Evolutionary conservation across 1,140 invertebrate species (phyloP).

Genomic region (Ceratina australensis): DNA sequence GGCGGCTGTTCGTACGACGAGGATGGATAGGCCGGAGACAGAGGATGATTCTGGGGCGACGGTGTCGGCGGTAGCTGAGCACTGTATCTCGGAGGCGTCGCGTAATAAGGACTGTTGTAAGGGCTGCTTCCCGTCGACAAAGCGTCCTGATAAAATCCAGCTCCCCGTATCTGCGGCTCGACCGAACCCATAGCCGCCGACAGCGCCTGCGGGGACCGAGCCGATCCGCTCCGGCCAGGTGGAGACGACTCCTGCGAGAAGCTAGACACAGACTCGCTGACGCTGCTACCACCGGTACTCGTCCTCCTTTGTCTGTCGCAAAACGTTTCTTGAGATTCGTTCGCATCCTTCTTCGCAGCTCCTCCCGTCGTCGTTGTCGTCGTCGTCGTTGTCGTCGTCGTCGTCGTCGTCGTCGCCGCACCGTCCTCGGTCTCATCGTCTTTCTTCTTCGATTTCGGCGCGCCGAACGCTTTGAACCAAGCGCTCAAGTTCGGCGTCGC

Average conservation of each 20-base stretch:
- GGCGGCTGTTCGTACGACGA: slow-evolving; percentile 71
- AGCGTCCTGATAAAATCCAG: slow-evolving; percentile 77
- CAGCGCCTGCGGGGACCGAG: slow-evolving; percentile 74
- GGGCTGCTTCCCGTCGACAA: slow-evolving; percentile 76
- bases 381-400: slow-evolving; percentile 70
- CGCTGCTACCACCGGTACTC: slow-evolving; percentile 76
- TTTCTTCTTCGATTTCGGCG: slow-evolving; percentile 83
- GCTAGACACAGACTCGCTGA: slow-evolving; percentile 77
- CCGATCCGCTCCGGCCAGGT: slow-evolving; percentile 57
- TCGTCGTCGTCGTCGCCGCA: neutral
- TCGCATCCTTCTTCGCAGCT: slow-evolving; percentile 64
- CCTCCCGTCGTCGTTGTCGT: neutral
- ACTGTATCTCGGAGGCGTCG: slow-evolving; percentile 76
- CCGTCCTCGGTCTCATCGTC: slow-evolving; percentile 70
- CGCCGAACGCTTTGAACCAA: slow-evolving; percentile 94
- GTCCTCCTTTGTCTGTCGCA: slow-evolving; percentile 70
- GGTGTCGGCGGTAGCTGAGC: slow-evolving; percentile 77
- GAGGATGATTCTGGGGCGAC: slow-evolving; percentile 75
- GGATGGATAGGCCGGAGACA: slow-evolving; percentile 75
- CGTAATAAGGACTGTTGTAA: slow-evolving; percentile 77
- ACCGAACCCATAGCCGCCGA: slow-evolving; percentile 62
- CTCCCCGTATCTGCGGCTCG: slow-evolving; percentile 73
- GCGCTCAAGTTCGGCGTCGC: slow-evolving; percentile 92
- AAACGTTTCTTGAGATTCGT: slow-evolving; percentile 65
- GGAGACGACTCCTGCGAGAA: slow-evolving; percentile 78